Evolutionary conservation across 1,140 invertebrate genomes (phyloP).

Genomic region (Cyclargus thomasi): DNA sequence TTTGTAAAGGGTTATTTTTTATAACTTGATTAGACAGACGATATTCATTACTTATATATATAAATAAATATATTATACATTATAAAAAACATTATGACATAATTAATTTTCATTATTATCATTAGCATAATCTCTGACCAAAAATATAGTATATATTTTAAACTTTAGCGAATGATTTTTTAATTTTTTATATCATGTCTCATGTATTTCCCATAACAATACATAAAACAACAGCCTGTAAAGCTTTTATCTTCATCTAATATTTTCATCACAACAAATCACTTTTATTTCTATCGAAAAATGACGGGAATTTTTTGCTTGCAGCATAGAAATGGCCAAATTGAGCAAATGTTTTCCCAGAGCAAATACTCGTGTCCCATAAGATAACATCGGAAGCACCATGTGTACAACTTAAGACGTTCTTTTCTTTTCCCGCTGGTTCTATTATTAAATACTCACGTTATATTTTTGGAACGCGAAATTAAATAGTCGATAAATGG

Average conservation of each 20-base stretch:
- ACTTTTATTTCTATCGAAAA: not conserved
- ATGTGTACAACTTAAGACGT: constrained; percentile 3
- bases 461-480: not conserved
- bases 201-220: too few species aligned
- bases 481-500: not conserved
- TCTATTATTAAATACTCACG: not conserved
- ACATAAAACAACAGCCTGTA: not conserved
- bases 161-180: too few species aligned
- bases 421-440: not conserved
- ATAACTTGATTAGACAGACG: too few species aligned
- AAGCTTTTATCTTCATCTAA: not conserved
- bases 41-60: too few species aligned
- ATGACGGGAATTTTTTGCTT: not conserved
- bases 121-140: too few species aligned
- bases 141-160: too few species aligned
- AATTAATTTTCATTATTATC: too few species aligned
- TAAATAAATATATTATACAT: too few species aligned
- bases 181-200: too few species aligned
- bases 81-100: too few species aligned
- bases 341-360: not conserved
- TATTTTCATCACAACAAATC: not conserved
- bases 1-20: not conserved
- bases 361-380: not conserved
- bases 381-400: not conserved
- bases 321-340: not conserved